A percentile compares a stretch with the other conserved stretches of the same genome.
Evolutionary conservation across 2,113 vertebrate genomes (phyloP).

Genomic region (Vidua chalybeata): DNA sequence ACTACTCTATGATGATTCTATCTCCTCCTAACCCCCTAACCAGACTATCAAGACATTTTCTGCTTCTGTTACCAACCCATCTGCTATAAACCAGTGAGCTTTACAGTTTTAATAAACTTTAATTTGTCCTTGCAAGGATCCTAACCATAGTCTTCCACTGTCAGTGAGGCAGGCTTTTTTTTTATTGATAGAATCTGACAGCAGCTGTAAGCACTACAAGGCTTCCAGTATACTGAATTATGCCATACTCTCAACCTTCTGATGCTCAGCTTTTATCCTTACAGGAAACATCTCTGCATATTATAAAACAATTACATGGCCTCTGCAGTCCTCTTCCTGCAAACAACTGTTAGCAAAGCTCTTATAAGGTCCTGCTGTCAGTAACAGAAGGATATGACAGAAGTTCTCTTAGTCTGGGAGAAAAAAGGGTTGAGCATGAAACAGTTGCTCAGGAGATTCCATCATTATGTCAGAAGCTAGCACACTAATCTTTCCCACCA

Average conservation of each 20-base stretch:
- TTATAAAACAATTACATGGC: not conserved
- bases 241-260: not conserved
- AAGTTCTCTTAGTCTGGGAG: not conserved
- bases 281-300: not conserved
- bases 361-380: not conserved
- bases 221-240: not conserved
- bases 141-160: not conserved
- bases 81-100: not conserved
- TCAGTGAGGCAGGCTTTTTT: not conserved
- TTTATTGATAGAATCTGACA: not conserved
- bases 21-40: not conserved
- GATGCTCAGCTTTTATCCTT: not conserved
- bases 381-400: rapidly evolving
- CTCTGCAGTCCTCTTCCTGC: not conserved
- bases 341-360: not conserved
- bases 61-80: not conserved
- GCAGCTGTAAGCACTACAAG: not conserved
- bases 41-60: not conserved
- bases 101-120: not conserved
- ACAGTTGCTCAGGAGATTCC: not conserved
- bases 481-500: not conserved
- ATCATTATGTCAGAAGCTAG: not conserved
- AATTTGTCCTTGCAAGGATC: not conserved
- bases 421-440: not conserved
- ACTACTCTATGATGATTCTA: not conserved